Evolutionary conservation across 1,140 invertebrate species (phyloP).

Genomic region (Zaprionus gabonicus): DNA sequence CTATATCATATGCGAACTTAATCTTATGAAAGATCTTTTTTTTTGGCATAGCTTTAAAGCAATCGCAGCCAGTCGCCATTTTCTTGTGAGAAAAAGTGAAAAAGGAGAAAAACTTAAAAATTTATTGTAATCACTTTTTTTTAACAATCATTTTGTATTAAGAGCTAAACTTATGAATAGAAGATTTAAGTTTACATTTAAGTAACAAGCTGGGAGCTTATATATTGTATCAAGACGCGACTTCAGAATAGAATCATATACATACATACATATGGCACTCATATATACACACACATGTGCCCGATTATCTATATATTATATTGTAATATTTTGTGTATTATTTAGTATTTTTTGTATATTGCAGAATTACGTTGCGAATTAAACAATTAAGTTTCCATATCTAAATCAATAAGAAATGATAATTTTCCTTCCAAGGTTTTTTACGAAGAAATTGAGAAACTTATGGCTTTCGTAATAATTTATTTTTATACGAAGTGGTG

Average conservation of each 20-base stretch:
- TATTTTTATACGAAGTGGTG: too few relatives aligned
- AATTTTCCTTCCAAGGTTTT: too few relatives aligned
- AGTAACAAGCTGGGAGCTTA: constrained; percentile 18
- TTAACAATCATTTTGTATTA: neutral
- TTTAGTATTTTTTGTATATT: constrained; percentile 68
- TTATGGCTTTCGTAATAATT: neutral
- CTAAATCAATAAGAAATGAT: neutral
- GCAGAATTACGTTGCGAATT: constrained; percentile 62
- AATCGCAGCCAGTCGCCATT: constrained; percentile 52
- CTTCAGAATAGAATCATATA: constrained; percentile 22
- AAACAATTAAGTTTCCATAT: constrained; percentile 61
- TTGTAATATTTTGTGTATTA: constrained; percentile 56
- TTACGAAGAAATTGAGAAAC: too few relatives aligned
- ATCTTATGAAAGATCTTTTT: constrained; percentile 15
- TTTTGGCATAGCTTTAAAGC: constrained; percentile 63
- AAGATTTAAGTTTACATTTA: constrained; percentile 7
- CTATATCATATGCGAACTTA: neutral
- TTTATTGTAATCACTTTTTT: constrained; percentile 23
- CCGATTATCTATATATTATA: constrained; percentile 26
- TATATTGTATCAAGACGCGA: constrained; percentile 17
- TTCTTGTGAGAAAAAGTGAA: constrained; percentile 51
- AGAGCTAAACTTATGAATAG: constrained; percentile 31
- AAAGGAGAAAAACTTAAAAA: constrained; percentile 27
- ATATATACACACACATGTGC: constrained; percentile 26
- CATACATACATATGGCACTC: constrained; percentile 32